phyloP scores from a whole-genome alignment of 1,140 invertebrate genomes.

The Lepidostoma basale region DNA sequence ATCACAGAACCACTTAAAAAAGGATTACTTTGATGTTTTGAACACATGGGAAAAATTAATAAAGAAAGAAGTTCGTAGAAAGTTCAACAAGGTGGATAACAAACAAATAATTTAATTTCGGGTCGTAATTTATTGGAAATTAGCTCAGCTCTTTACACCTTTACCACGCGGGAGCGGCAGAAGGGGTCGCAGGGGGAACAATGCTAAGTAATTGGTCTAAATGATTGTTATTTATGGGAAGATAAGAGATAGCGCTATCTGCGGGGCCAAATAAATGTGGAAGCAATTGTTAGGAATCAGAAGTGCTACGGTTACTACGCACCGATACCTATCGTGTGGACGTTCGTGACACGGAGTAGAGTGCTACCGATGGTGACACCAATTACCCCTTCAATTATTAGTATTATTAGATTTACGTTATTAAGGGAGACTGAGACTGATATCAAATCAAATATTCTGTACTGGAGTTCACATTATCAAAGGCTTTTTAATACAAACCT shows the following conservation, averaged over 20 bases:
- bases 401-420: no score
- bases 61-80: neutral
- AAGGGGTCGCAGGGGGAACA: slow-evolving; percentile 5
- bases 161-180: neutral
- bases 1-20: no score
- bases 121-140: neutral
- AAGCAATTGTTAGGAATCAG: slow-evolving; percentile 8
- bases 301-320: no score
- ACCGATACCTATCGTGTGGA: no score
- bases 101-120: neutral
- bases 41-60: neutral
- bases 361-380: no score
- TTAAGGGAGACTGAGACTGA: no score
- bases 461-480: no score
- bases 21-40: no score
- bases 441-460: no score
- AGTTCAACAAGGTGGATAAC: neutral
- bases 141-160: neutral
- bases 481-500: no score
- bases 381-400: no score
- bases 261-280: neutral
- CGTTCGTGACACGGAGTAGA: no score
- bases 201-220: slow-evolving; percentile 43
- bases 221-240: slow-evolving; percentile 44
- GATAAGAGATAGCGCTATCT: slow-evolving; percentile 40